Evolutionary conservation across 2,797 vertebrate genomes (phyloP).

Genomic region (Sphenodon punctatus): DNA sequence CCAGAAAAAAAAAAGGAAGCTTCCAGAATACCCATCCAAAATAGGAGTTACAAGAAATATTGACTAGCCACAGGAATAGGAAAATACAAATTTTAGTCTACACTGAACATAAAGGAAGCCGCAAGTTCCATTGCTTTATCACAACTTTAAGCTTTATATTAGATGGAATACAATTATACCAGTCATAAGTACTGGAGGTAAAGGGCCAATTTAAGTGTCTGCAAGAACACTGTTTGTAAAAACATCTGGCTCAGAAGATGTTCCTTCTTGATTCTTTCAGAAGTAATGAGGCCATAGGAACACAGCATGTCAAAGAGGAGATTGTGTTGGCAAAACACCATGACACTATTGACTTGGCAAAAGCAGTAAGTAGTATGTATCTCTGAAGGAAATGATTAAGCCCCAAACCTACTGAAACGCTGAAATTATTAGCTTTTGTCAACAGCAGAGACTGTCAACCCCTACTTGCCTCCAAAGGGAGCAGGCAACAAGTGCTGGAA

Average conservation of each 20-base stretch:
- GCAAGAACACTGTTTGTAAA: background rate
- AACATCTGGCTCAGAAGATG: background rate
- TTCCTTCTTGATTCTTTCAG: background rate
- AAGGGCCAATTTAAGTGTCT: background rate
- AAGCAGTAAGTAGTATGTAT: fast-evolving
- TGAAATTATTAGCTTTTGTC: background rate
- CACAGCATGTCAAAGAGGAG: background rate
- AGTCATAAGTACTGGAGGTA: background rate
- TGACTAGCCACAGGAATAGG: too few species aligned
- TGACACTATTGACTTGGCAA: background rate
- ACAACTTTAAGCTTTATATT: background rate
- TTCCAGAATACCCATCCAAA: background rate
- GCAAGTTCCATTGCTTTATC: background rate
- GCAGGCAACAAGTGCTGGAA: background rate
- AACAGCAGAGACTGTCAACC: background rate
- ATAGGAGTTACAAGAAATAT: background rate
- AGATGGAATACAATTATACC: background rate
- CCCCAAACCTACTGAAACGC: fast-evolving
- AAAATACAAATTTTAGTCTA: too few species aligned
- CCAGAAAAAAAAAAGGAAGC: background rate
- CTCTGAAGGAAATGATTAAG: background rate
- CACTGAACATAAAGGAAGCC: background rate
- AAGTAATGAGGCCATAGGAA: background rate
- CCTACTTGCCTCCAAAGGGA: background rate
- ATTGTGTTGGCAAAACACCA: background rate